Evolutionary conservation across 2,113 vertebrate species (phyloP).

Genomic region (Rattus norvegicus): GRCr8 NC_086024.1:122551001-122551500

Average conservation of each 20-base stretch:
- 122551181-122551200: neutral
- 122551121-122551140: neutral
- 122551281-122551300: neutral
- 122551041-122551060: neutral
- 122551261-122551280: neutral
- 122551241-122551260: neutral
- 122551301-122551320: neutral
- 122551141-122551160: neutral
- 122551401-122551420: neutral
- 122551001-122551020: neutral
- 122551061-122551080: neutral
- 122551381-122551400: neutral
- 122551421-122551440: neutral
- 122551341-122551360: neutral
- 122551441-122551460: neutral
- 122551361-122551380: neutral
- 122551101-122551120: neutral
- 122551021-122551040: neutral
- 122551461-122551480: neutral
- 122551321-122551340: neutral
- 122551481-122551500: neutral
- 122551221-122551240: neutral
- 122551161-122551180: neutral
- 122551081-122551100: neutral
- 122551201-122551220: neutral